Evolutionary conservation across 2,113 vertebrate genomes (phyloP), one percentile per base, ranked within the genome.

Genomic region (Falco punctatus): DNA sequence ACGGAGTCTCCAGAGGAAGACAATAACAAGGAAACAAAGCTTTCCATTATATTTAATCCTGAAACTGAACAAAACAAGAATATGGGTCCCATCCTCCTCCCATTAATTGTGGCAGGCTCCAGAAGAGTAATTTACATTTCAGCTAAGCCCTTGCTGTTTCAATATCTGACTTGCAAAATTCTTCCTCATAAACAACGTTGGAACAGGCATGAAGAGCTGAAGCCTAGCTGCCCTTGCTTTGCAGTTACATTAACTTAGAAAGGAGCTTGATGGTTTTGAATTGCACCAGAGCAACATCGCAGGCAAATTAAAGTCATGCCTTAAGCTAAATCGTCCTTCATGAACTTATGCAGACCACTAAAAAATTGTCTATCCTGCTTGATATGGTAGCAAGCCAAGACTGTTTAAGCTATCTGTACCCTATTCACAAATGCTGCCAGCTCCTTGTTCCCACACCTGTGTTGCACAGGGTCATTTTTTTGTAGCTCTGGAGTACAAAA

Each of bases 81-180:
- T 73, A 67, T 32, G 15, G 17, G 32, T 91, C 48, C 44, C 32
- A 51, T 51, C 48, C n/a, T 70, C 35, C 42, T 57, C 27, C 35
- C 17, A 23, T 52, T 62, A 88, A 81, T 62, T 65, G 78, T 94
- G 83, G 42, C 80, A 92, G 46, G 32, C 26, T 46, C 7, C 64
- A 49, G 40, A 86, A 81, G 57, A 62, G 42, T 59, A 90, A 92
- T 74, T 62, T 92, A 35, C 51, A 71, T 94, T 97, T 79, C 82
- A 90, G 51, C 32, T 86, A 83, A 73, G 54, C 27, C 72, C 27
- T 73, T 33, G 38, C 9, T 86, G 28, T 33, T 93, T 30, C n/a
- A 42, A 10, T 48, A 26, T 28, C 71, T 84, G 83, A 54, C 46
- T 65, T 85, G 40, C 48, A 82, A 79, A 71, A 42, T 0, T 2